These are phyloP conservation scores for Halichoerus grypus DNA, from an alignment of 2,113 vertebrate species.

Conservation along the genomic window DNA sequence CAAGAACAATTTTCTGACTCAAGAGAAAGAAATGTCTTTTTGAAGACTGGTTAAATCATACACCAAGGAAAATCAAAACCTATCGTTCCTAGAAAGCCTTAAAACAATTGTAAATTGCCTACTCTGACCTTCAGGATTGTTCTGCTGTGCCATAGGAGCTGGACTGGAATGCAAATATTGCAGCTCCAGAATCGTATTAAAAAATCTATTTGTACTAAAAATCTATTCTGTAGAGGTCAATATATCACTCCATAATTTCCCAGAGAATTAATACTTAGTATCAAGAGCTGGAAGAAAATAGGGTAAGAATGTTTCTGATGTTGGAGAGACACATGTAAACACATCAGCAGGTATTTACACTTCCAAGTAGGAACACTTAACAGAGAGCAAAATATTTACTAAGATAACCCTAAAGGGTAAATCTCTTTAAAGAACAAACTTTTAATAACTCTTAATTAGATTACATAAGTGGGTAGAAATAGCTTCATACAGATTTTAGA, in stretches of 20 bases:
- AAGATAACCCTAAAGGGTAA: slow-evolving; percentile 10
- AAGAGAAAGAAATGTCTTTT: background rate
- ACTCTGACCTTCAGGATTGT: too few relatives aligned
- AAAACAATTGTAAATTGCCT: background rate
- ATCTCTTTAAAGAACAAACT: slow-evolving; percentile 61
- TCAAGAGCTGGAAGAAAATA: background rate
- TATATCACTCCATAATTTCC: background rate
- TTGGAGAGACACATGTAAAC: slow-evolving; percentile 57
- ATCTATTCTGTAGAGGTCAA: background rate
- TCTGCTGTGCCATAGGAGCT: background rate
- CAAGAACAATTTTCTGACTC: slow-evolving; percentile 6
- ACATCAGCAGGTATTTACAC: slow-evolving; percentile 59
- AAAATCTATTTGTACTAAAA: background rate
- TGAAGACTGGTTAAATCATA: background rate
- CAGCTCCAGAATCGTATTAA: background rate
- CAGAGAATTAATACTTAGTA: slow-evolving; percentile 25
- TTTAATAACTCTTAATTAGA: slow-evolving; percentile 56
- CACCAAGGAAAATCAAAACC: background rate
- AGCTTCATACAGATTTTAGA: slow-evolving; percentile 20
- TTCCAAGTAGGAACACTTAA: slow-evolving; percentile 69
- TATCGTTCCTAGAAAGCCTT: slow-evolving; percentile 42
- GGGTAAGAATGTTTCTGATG: slow-evolving; percentile 2
- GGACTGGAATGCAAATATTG: background rate
- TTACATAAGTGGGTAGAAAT: background rate
- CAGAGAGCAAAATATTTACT: slow-evolving; percentile 78